phyloP scores from a whole-genome alignment of 2,113 vertebrate species.

The Serilophus lunatus region DNA sequence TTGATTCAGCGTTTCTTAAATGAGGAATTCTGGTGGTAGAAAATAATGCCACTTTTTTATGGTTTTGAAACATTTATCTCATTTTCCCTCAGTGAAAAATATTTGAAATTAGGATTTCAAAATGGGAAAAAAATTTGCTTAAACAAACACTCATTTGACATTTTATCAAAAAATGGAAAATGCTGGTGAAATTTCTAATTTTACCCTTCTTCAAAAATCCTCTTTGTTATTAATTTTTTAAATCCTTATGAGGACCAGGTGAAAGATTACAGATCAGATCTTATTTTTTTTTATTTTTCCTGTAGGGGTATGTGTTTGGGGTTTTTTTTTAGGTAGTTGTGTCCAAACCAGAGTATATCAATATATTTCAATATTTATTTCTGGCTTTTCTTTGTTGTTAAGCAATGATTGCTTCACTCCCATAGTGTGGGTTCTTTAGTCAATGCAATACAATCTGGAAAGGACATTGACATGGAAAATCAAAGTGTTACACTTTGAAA shows the following conservation, averaged over 20 bases:
- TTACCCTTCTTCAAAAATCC: not conserved
- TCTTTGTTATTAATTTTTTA: not conserved
- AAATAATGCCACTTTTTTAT: constrained; percentile 7
- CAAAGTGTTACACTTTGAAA: not conserved
- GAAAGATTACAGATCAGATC: not conserved
- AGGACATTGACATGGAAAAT: not conserved
- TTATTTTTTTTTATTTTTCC: rapidly evolving
- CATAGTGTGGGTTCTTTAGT: not conserved
- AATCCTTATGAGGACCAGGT: not conserved
- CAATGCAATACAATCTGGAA: not conserved
- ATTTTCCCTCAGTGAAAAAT: not conserved
- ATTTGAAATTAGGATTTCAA: constrained; percentile 33
- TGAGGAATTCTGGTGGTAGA: not conserved
- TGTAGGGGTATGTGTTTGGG: not conserved
- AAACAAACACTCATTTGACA: constrained; percentile 2
- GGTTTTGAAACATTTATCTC: not conserved
- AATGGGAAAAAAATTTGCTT: not conserved
- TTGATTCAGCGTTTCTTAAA: constrained; percentile 2
- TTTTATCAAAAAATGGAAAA: constrained; percentile 41
- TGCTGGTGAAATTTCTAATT: not conserved
- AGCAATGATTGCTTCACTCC: not conserved
- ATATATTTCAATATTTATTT: constrained; percentile 16
- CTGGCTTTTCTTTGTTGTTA: not conserved
- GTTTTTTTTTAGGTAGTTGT: not conserved
- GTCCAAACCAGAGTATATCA: not conserved